These are phyloP conservation scores for Chalcosyrphus nemorum DNA, from an alignment of 2,888 invertebrate species.

Conservation along the genomic window DNA sequence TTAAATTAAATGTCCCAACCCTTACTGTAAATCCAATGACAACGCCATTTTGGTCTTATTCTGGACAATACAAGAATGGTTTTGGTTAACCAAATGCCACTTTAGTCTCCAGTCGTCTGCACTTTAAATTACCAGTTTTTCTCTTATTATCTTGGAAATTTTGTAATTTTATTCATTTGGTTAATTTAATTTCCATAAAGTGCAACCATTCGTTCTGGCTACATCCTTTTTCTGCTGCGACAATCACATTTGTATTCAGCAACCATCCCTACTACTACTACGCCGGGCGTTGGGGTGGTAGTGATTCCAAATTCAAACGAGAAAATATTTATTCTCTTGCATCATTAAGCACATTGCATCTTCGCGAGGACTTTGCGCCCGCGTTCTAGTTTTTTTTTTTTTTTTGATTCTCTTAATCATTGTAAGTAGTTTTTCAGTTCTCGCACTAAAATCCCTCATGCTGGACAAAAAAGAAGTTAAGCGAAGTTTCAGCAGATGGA, in stretches of 20 bases:
- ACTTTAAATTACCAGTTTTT: neutral
- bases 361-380: conserved; percentile 49
- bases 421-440: conserved; percentile 70
- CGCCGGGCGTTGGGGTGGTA: neutral
- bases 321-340: conserved; percentile 61
- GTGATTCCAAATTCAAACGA: conserved; percentile 34
- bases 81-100: conserved; percentile 28
- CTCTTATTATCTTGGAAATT: neutral
- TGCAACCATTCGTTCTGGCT: conserved; percentile 23
- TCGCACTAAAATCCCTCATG: conserved; percentile 44
- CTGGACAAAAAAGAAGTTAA: conserved; percentile 61
- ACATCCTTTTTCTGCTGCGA: conserved; percentile 30
- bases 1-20: conserved; percentile 16
- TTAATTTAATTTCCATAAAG: conserved; percentile 49
- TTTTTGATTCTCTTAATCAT: conserved; percentile 62
- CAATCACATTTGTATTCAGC: conserved; percentile 50
- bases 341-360: conserved; percentile 66
- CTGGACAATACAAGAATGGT: conserved; percentile 24
- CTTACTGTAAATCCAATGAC: neutral
- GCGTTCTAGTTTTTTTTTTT: conserved; percentile 8
- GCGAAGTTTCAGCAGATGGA: conserved; percentile 65
- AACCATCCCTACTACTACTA: neutral
- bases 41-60: conserved; percentile 25
- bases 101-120: neutral
- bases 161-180: conserved; percentile 55